These are phyloP conservation scores for Eumerus sabulonum DNA, from an alignment of 2,888 invertebrate species.

Conservation along the genomic window DNA sequence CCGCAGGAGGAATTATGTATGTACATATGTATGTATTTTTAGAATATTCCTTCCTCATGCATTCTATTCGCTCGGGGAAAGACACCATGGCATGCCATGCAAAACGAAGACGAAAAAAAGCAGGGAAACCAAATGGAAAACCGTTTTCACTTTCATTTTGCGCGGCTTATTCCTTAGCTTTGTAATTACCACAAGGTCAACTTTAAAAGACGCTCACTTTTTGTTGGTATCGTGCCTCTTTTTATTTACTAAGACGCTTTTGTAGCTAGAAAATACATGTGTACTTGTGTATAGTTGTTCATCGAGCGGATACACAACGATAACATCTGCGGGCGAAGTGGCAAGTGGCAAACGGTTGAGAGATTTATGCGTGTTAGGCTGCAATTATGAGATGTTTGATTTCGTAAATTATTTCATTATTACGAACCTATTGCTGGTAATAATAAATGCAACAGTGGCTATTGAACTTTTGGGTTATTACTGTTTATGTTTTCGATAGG, in stretches of 20 bases:
- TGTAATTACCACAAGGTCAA: constrained; percentile 66
- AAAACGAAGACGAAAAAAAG: constrained; percentile 32
- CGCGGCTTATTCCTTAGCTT: constrained; percentile 57
- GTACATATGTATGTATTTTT: constrained; percentile 27
- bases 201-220: constrained; percentile 64
- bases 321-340: constrained; percentile 19
- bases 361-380: constrained; percentile 64
- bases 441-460: constrained; percentile 62
- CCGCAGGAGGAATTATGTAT: too few species aligned
- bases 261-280: constrained; percentile 1
- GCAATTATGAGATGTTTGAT: constrained; percentile 62
- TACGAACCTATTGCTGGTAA: constrained; percentile 54
- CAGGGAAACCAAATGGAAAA: constrained; percentile 22
- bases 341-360: constrained; percentile 60
- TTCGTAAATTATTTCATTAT: constrained; percentile 61
- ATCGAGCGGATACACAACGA: constrained; percentile 49
- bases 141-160: constrained; percentile 63
- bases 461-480: constrained; percentile 57
- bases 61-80: constrained; percentile 6
- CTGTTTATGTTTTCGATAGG: background rate
- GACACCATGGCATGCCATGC: constrained; percentile 46
- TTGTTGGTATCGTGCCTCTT: constrained; percentile 39
- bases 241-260: background rate
- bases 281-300: constrained; percentile 35
- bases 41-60: constrained; percentile 20